Base-by-base conservation (phyloP, 1,140 invertebrate species). In the Magallana gigas region DNA sequence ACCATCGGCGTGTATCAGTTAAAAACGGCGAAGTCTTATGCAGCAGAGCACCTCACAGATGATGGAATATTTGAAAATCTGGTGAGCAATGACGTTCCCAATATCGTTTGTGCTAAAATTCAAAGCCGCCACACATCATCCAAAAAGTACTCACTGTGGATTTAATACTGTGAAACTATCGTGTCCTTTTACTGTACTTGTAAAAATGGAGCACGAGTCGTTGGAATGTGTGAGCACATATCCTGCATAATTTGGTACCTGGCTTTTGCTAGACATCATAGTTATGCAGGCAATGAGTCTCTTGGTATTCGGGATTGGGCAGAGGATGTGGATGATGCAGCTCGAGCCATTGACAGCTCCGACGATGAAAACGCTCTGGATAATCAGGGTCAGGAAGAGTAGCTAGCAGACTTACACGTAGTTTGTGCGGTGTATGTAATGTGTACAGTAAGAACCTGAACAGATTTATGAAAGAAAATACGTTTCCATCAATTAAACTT, bases 1-100 rank as follows among this genome's bases (percentile, higher is more conserved):
- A 85, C 84, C 14, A 9, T 85, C 14, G 84, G 84, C 11, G 84
- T 85, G 7, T 85, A 85, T 56, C 62, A 85, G 48, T 5, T 85
- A 5, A 48, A 48, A 48, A 48, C 36, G 36, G 36, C 36, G 4
- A 36, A 36, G 4, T 36, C 36, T 36, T 36, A 36, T 36, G 36
- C 36, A 48, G 36, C 36, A 48, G 36, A 48, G 36, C 36, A 48
- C 36, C 36, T 48, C 36, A 48, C 36, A 48, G 36, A 48, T 48
- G 36, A 48, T 48, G 36, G 36, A 48, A 48, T 48, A 2, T 48
- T 48, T 48, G 3, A 48, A 48, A 48, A 0, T 48, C 36, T 48
- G 2, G 36, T 48, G 36, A 14, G 59, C 29, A 14, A 29, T 8
- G 2, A 84, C 12, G 2, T 16, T 16, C n/a, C 57, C 14, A n/a